These are phyloP conservation scores for Distichodus sexfasciatus DNA, from an alignment of 2,797 vertebrate genomes.

Conservation along the genomic window DNA sequence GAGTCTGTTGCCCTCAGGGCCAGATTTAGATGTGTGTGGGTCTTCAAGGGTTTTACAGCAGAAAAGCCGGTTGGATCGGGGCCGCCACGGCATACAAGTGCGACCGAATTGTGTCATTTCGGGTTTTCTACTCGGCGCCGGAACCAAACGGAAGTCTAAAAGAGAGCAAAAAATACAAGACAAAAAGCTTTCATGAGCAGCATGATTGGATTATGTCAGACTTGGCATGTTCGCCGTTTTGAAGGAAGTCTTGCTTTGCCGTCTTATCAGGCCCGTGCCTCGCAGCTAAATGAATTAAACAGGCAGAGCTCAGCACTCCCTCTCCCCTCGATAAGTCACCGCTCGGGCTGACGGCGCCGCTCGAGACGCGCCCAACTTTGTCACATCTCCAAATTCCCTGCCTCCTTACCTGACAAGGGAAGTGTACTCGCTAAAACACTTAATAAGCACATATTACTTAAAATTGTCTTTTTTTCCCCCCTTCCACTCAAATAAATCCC, in stretches of 20 bases:
- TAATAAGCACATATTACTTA: constrained; percentile 6
- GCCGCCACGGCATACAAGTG: constrained; percentile 76
- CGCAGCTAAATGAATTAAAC: constrained; percentile 74
- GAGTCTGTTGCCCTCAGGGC: constrained; percentile 80
- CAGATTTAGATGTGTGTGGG: constrained; percentile 85
- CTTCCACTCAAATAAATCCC: not conserved
- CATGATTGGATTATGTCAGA: constrained; percentile 84
- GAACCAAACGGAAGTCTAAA: constrained; percentile 82
- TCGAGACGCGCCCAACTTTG: constrained; percentile 12
- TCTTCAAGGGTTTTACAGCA: constrained; percentile 80
- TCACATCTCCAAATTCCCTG: not conserved
- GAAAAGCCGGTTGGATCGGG: constrained; percentile 80
- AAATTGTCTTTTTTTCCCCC: not conserved
- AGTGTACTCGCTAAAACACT: constrained; percentile 10
- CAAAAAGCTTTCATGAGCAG: constrained; percentile 81
- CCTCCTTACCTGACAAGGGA: not conserved
- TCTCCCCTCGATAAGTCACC: constrained; percentile 23
- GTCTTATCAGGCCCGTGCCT: constrained; percentile 79
- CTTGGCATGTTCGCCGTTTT: constrained; percentile 75
- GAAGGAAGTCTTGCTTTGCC: constrained; percentile 74
- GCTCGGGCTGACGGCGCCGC: not conserved
- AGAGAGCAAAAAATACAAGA: constrained; percentile 77
- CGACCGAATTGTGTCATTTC: constrained; percentile 84
- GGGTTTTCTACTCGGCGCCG: constrained; percentile 77
- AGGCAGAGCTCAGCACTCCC: constrained; percentile 25